Evolutionary conservation across 1,140 invertebrate species (phyloP).

Genomic region (Aphis gossypii): DNA sequence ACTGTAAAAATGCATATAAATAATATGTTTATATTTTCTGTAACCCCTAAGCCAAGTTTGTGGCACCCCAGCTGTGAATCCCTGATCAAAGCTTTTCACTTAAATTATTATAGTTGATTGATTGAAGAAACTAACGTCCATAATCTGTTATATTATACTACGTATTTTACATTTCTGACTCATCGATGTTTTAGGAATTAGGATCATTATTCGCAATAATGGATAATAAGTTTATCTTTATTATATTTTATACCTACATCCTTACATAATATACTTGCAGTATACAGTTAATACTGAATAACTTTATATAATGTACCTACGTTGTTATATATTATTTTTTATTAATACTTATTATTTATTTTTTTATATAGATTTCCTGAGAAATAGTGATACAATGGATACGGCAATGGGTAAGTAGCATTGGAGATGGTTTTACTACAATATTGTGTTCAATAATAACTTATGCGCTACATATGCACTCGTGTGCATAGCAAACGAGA

Average conservation of each 20-base stretch:
- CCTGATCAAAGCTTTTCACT: neutral
- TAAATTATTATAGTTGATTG: neutral
- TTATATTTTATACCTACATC: neutral
- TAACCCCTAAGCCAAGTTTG: neutral
- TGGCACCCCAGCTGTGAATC: neutral
- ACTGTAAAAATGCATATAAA: neutral
- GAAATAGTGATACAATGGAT: slow-evolving; percentile 29
- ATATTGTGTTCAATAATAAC: slow-evolving; percentile 20
- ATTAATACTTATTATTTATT: neutral
- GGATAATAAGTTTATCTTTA: neutral
- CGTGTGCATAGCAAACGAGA: slow-evolving; percentile 35
- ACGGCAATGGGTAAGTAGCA: slow-evolving; percentile 43
- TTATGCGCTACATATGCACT: slow-evolving; percentile 29
- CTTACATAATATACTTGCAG: neutral
- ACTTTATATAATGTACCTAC: neutral
- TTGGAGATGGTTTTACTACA: neutral
- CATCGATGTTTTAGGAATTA: neutral
- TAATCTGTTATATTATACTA: neutral
- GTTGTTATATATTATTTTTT: neutral
- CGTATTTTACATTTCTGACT: neutral
- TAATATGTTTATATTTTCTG: neutral
- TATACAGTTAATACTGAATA: neutral
- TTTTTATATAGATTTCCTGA: slow-evolving; percentile 35
- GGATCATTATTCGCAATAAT: neutral
- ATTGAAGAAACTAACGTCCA: neutral